Base-by-base conservation (phyloP, 2,113 vertebrate genomes). In the Dendrocopos noguchii region DNA sequence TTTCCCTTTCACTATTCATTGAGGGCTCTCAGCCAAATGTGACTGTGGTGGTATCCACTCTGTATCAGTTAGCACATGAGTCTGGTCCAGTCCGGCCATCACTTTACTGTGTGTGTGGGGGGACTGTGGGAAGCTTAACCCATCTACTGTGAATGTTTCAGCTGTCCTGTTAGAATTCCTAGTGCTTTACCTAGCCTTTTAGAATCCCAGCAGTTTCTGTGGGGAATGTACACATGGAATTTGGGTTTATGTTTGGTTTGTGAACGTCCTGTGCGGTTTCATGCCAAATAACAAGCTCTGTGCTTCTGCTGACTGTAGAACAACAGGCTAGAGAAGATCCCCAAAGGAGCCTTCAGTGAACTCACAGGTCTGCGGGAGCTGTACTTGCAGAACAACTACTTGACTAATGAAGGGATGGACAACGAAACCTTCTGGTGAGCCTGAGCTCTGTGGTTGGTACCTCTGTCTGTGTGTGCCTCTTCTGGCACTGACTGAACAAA, bases 291-390 rank as follows among this genome's bases (percentile, higher is more conserved):
- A 21, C 24, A 12, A 73, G n/a, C n/a, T 91, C 81, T 94, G 52
- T 90, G 83, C 36, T 94, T 92, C 36, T 89, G 95, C 27, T 92
- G 46, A 27, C 60, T 92, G 27, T 73, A 99, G 99, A 99, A 98
- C 95, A 99, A 99, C 97, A 99, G 98, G 88, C 95, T 99, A 87
- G 99, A 99, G 97, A 98, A 99, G 97, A 99, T 99, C 86, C 99
- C 99, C 16, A 90, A 95, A 15, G 98, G 98, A 46, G 99, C 98
- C 31, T 99, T 99, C 94, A 98, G 98, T 19, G 98, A 97, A 44
- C 97, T 99, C 60, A 92, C 94, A 12, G 98, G 98, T 67, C 98
- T 99, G 39, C 97, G 99, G 29, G 99, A 99, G 94, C 97, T 99
- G 25, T 99, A 99, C 94, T 96, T 99, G 57, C 99, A 99, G 97